Evolutionary conservation across 2,888 invertebrate species (phyloP).

Genomic region (Toxonevra muliebris): DNA sequence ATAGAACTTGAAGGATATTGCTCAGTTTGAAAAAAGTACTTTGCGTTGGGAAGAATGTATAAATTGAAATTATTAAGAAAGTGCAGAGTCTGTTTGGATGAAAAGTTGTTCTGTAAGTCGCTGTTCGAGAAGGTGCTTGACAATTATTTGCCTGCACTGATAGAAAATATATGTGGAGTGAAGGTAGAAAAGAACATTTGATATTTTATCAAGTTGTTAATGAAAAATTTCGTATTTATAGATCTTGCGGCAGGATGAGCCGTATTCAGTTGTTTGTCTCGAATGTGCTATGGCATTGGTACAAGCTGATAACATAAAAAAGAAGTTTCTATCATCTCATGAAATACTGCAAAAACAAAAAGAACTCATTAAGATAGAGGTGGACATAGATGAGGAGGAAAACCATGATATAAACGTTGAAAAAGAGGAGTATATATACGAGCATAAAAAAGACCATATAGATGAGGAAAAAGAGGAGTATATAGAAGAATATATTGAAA

Average conservation of each 20-base stretch:
- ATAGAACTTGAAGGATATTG: no score
- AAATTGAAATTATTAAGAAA: no score
- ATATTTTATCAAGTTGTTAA: not conserved
- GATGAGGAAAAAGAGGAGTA: no score
- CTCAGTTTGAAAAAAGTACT: no score
- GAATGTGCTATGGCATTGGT: slow-evolving; percentile 24
- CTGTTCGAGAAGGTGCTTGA: slow-evolving; percentile 1
- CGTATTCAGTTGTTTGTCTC: slow-evolving; percentile 18
- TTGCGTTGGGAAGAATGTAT: no score
- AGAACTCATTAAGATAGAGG: not conserved
- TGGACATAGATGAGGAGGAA: not conserved
- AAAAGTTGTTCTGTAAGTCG: slow-evolving; percentile 8
- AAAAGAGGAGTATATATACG: not conserved
- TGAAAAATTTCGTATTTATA: not conserved
- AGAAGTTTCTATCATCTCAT: slow-evolving; percentile 20
- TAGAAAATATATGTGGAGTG: slow-evolving; percentile 19
- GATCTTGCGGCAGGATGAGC: not conserved
- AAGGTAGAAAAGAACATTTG: slow-evolving; percentile 13
- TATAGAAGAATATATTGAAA: no score
- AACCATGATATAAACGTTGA: not conserved
- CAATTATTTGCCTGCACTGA: slow-evolving; percentile 18
- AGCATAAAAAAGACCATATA: no score
- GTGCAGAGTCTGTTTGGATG: slow-evolving; percentile 1
- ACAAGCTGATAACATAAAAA: slow-evolving; percentile 25
- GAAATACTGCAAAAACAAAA: not conserved